These are phyloP conservation scores for Mesembrinibis cayennensis DNA, from an alignment of 2,113 vertebrate genomes.

Conservation along the genomic window DNA sequence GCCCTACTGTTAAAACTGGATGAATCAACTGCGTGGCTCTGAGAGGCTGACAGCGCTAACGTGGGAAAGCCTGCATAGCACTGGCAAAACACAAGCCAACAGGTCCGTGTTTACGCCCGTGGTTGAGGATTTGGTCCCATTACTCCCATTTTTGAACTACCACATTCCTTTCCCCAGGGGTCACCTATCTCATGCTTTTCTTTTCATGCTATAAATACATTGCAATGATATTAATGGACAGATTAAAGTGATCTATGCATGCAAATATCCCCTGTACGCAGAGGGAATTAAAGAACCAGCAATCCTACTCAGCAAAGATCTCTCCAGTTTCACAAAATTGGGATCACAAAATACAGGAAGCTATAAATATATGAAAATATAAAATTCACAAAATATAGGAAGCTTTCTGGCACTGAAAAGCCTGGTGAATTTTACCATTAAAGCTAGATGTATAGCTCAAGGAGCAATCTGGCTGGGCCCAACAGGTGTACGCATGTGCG, in stretches of 20 bases:
- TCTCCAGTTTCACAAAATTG: neutral
- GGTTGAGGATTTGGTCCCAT: neutral
- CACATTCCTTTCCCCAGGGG: neutral
- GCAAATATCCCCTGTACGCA: neutral
- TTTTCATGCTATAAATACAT: neutral
- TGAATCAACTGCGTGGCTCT: neutral
- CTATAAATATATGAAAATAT: too few species aligned
- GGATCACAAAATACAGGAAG: neutral
- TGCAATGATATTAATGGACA: too few species aligned
- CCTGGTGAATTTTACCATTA: neutral
- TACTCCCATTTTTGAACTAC: neutral
- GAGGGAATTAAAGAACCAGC: neutral
- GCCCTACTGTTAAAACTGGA: neutral
- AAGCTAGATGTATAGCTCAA: neutral
- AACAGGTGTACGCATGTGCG: neutral
- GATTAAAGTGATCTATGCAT: neutral
- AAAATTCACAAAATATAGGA: neutral
- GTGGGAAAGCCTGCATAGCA: accelerated
- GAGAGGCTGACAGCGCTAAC: neutral
- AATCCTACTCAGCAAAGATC: neutral
- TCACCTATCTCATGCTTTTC: neutral
- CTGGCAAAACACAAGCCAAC: neutral
- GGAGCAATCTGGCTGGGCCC: neutral
- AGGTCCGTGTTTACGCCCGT: accelerated
- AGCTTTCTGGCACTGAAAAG: neutral